Conservation (phyloP, 2,113 vertebrate species). For the Lathamus discolor region DNA sequence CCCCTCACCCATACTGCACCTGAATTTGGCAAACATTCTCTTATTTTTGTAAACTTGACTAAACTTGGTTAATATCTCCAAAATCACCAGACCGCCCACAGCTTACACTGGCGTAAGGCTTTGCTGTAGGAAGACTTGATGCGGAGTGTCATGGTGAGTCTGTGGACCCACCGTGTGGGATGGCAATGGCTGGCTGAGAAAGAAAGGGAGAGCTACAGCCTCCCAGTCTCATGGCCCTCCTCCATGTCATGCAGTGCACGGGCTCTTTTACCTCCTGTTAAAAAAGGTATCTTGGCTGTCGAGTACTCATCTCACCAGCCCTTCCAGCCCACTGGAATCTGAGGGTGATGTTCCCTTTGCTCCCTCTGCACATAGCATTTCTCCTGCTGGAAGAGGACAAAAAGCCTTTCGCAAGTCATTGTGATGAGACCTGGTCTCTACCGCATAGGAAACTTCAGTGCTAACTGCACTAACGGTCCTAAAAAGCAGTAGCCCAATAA, state of each 20-base stretch:
- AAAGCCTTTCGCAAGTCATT: not conserved
- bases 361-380: not conserved
- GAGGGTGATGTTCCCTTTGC: rapidly evolving
- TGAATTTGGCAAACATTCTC: not conserved
- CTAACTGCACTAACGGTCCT: not conserved
- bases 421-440: not conserved
- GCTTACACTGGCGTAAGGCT: not conserved
- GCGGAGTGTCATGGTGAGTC: not conserved
- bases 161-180: rapidly evolving
- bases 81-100: not conserved
- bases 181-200: not conserved
- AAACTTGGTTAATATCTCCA: not conserved
- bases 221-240: no score
- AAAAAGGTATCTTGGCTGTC: not conserved
- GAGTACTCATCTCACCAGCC: not conserved
- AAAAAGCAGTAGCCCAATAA: not conserved
- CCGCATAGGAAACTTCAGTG: not conserved
- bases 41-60: not conserved
- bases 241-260: not conserved
- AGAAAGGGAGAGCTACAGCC: not conserved
- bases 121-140: not conserved
- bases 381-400: not conserved
- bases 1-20: rapidly evolving
- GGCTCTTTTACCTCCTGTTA: not conserved
- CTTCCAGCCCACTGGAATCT: not conserved